Evolutionary conservation across 2,888 invertebrate genomes (phyloP).

Genomic region (Agonopterix alstromeriana): DNA sequence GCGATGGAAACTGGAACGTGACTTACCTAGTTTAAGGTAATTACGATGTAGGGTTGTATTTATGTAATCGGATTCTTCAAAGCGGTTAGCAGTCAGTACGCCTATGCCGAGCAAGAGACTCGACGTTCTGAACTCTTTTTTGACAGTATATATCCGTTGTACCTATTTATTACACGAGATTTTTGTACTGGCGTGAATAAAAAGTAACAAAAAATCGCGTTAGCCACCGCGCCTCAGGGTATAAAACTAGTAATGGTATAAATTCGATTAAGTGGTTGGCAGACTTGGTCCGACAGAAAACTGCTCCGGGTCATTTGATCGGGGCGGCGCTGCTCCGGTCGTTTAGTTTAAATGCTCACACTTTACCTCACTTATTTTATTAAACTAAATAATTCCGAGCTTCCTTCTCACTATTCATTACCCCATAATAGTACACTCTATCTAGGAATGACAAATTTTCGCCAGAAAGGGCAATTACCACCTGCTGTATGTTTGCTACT

Average conservation of each 20-base stretch:
- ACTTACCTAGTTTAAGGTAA: conserved; percentile 34
- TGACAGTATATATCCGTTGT: no score
- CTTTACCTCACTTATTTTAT: conserved; percentile 1
- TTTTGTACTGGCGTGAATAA: no score
- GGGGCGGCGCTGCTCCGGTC: conserved; percentile 1
- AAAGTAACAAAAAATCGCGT: neutral
- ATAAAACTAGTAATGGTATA: conserved; percentile 15
- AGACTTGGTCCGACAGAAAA: conserved; percentile 20
- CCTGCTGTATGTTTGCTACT: no score
- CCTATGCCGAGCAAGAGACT: conserved; percentile 1
- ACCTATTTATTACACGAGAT: no score
- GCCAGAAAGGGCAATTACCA: no score
- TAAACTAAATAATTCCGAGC: neutral
- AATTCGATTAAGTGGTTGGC: conserved; percentile 21
- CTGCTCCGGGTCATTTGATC: conserved; percentile 17
- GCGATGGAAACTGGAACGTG: conserved; percentile 24
- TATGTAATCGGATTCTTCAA: conserved; percentile 34
- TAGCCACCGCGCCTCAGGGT: conserved; percentile 3
- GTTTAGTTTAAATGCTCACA: conserved; percentile 5
- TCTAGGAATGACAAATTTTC: no score
- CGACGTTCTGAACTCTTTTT: no score
- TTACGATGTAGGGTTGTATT: conserved; percentile 35
- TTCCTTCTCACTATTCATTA: no score
- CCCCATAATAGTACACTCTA: no score
- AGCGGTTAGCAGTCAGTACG: conserved; percentile 29